A percentile compares a stretch with the other conserved stretches of the same genome.
Evolutionary conservation across 2,797 vertebrate genomes (phyloP).

Genomic region (Xerus rutilus): DNA sequence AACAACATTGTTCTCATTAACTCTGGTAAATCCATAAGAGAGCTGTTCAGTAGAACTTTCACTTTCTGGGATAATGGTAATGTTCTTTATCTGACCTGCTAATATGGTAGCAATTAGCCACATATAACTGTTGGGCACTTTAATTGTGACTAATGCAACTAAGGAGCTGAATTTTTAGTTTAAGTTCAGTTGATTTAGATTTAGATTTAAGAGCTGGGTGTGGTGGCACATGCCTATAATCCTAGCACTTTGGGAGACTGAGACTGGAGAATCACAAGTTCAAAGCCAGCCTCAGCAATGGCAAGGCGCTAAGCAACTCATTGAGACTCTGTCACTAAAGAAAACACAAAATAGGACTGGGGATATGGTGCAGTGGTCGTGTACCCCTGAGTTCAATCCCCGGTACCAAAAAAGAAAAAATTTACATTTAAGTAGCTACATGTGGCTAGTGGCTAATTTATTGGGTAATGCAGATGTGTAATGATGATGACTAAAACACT

Average conservation of each 20-base stretch:
- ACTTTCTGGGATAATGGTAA: neutral
- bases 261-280: too few relatives aligned
- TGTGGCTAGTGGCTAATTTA: neutral
- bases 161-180: conserved; percentile 17
- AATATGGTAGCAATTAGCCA: neutral
- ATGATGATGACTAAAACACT: neutral
- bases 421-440: conserved; percentile 18
- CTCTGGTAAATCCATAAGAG: neutral
- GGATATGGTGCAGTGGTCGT: too few relatives aligned
- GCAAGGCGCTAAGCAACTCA: too few relatives aligned
- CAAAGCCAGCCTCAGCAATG: too few relatives aligned
- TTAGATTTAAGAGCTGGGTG: neutral
- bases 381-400: too few relatives aligned
- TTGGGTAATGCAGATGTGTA: neutral
- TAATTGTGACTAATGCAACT: neutral
- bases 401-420: neutral
- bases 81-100: neutral
- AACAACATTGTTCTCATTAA: neutral
- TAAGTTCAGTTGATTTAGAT: neutral
- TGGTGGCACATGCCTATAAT: too few relatives aligned
- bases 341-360: too few relatives aligned
- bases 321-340: too few relatives aligned
- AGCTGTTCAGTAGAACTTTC: neutral
- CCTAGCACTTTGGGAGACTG: too few relatives aligned
- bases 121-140: neutral